Conservation (phyloP, 2,797 vertebrate genomes). For the Phalloptychus januarius region DNA sequence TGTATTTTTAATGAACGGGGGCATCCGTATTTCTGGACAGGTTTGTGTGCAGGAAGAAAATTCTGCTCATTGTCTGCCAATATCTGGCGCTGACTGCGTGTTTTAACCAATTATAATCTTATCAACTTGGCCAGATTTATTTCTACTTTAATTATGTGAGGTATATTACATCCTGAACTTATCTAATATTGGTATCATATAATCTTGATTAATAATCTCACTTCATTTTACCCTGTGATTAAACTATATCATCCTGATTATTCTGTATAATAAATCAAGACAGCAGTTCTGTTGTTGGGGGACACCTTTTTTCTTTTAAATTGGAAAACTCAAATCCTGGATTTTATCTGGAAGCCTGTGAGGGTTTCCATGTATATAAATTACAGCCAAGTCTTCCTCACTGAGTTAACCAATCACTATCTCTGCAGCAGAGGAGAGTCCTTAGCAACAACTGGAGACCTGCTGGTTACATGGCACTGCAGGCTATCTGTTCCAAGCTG, state of each 20-base stretch:
- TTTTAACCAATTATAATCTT: conserved; percentile 50
- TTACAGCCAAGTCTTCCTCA: conserved; percentile 14
- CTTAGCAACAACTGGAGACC: conserved; percentile 62
- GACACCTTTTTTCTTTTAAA: conserved; percentile 70
- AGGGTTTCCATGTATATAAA: conserved; percentile 38
- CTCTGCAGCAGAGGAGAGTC: conserved; percentile 18
- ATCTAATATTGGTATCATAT: conserved; percentile 67
- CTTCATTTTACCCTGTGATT: conserved; percentile 65
- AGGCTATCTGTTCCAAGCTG: conserved; percentile 32
- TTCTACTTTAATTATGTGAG: conserved; percentile 55
- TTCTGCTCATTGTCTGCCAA: conserved; percentile 26
- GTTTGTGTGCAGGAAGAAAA: conserved; percentile 10
- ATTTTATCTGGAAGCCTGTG: conserved; percentile 45
- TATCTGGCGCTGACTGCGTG: conserved; percentile 45
- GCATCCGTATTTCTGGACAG: conserved; percentile 10
- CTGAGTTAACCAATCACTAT: conserved; percentile 41
- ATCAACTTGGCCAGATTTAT: conserved; percentile 46
- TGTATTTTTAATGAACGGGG: conserved; percentile 13
- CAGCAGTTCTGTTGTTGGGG: conserved; percentile 62
- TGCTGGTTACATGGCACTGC: conserved; percentile 37
- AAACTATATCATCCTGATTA: conserved; percentile 62
- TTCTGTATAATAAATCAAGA: conserved; percentile 49
- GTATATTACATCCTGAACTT: conserved; percentile 66
- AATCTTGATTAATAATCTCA: conserved; percentile 78
- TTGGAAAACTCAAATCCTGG: conserved; percentile 40